Base-by-base conservation (phyloP, 1,140 invertebrate species). In the Meloidogyne hapla region DNA sequence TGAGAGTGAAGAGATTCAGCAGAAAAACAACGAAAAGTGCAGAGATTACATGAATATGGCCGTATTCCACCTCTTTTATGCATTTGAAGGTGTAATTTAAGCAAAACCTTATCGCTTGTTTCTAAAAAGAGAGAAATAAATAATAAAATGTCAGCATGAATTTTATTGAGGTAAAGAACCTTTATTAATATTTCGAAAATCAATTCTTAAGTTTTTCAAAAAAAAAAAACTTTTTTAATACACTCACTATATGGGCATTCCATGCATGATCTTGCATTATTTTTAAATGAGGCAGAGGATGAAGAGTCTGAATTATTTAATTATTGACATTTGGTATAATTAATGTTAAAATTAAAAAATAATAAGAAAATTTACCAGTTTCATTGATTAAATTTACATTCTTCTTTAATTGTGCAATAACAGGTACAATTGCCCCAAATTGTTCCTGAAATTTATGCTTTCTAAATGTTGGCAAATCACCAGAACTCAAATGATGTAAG, bases 1-100 rank as follows among this genome's bases (percentile, higher is more conserved):
- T 78, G 77, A 5, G 45, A 28, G 63, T 78, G 75, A 48, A 78
- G 56, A n/a, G 77, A 68, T 45, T 77, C 73, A 68, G 76, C 74
- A 56, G 61, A 64, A 25, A 76, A 75, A 61, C 76, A 77, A 13
- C 66, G 62, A 42, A 75, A 77, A 8, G 75, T 25, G 72, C 76
- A 77, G 33, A 77, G 56, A 28, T 72, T 73, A 48, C 76, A 77
- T 10, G 33, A 28, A 67, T 77, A 77, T 48, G 76, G 76, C 33
- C 76, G 48, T 15, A 48, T 67, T 8, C 26, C 71, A 10, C 56
- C 10, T 56, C 42, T 25, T 48, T 61, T 67, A 64, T 77, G 76
- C 76, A 77, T 77, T 21, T 77, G 75, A 21, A 21, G 15, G 33
- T 77, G 76, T 25, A 77, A 62, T 48, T 74, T 75, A 23, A 68